phyloP scores from a whole-genome alignment of 2,797 vertebrate genomes.

The Acanthornis magna region DNA sequence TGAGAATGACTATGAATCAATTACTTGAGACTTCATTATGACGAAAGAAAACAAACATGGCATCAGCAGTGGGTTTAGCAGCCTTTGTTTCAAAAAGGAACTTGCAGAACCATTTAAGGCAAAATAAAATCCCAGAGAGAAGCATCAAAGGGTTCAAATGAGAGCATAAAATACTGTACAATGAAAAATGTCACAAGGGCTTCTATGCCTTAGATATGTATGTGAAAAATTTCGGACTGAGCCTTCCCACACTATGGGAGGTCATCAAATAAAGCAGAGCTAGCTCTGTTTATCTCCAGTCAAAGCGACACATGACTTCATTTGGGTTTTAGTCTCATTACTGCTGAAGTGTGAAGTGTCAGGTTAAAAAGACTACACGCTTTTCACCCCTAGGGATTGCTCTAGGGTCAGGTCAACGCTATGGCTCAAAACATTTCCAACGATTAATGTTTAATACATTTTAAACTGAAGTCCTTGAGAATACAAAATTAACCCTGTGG shows the following conservation, averaged over 20 bases:
- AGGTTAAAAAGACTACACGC: slow-evolving; percentile 58
- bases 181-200: slow-evolving; percentile 56
- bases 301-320: slow-evolving; percentile 54
- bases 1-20: slow-evolving; percentile 18
- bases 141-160: slow-evolving; percentile 31
- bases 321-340: slow-evolving; percentile 58
- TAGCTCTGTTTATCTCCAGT: slow-evolving; percentile 56
- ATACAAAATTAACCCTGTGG: slow-evolving; percentile 41
- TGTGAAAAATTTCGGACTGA: slow-evolving; percentile 60
- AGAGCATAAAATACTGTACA: slow-evolving; percentile 63
- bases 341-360: slow-evolving; percentile 68
- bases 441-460: slow-evolving; percentile 23
- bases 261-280: slow-evolving; percentile 35
- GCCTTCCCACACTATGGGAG: slow-evolving; percentile 65
- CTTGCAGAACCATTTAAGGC: slow-evolving; percentile 54
- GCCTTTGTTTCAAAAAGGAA: slow-evolving; percentile 34
- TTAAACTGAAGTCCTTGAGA: slow-evolving; percentile 12
- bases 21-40: slow-evolving; percentile 22
- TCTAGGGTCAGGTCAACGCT: neutral
- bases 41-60: slow-evolving; percentile 32
- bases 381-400: slow-evolving; percentile 50
- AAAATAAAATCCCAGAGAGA: slow-evolving; percentile 52
- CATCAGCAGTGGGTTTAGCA: slow-evolving; percentile 31
- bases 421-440: slow-evolving; percentile 10
- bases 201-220: slow-evolving; percentile 49